These are phyloP conservation scores for Spilosoma lubricipeda DNA, from an alignment of 2,888 invertebrate genomes.

Conservation along the genomic window DNA sequence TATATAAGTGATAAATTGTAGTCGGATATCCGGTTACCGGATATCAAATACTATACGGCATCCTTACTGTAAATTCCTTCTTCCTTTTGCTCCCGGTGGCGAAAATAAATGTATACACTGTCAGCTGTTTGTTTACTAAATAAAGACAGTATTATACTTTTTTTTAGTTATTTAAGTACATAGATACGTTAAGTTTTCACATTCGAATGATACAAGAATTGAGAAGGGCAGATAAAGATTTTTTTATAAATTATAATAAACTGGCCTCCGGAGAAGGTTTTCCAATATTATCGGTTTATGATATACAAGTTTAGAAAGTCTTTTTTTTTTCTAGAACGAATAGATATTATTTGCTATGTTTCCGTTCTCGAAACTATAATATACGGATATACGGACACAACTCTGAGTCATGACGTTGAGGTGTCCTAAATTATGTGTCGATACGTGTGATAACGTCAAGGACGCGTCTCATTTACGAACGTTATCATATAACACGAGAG, in stretches of 20 bases:
- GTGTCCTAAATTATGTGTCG: background rate
- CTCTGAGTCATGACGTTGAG: background rate
- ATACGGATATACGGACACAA: background rate
- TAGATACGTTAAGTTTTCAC: too few relatives aligned
- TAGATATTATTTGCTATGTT: background rate
- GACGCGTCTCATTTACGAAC: background rate
- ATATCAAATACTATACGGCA: background rate
- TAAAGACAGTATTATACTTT: too few relatives aligned
- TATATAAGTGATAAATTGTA: background rate
- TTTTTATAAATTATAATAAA: too few relatives aligned
- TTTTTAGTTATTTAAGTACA: background rate
- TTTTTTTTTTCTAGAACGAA: background rate
- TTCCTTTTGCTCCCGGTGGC: background rate
- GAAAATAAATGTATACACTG: background rate
- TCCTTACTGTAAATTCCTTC: background rate
- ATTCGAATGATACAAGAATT: too few relatives aligned
- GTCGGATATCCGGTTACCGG: background rate
- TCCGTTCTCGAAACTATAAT: background rate
- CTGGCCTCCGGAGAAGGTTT: too few relatives aligned
- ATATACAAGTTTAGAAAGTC: background rate
- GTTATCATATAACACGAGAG: background rate
- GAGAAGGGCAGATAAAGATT: too few relatives aligned
- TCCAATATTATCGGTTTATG: too few relatives aligned
- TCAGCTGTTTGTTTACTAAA: too few relatives aligned
- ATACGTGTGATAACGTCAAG: background rate